Percentiles rank a stretch among this genome's conserved stretches.
Evolutionary conservation across 2,113 vertebrate species (phyloP).

Genomic region (Cygnus atratus): DNA sequence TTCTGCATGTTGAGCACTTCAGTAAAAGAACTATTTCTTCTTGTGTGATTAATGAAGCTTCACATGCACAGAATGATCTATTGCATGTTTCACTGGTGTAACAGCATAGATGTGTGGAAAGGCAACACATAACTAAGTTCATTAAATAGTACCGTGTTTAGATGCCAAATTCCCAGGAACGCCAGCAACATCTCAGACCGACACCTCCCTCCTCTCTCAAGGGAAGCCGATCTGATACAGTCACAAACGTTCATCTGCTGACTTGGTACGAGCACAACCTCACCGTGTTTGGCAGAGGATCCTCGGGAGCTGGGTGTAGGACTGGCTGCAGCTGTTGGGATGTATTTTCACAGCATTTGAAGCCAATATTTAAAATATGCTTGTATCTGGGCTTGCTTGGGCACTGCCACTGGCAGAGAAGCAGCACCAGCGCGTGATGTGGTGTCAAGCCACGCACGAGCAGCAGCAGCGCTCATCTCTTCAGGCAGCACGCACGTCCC

Average conservation of each 20-base stretch:
- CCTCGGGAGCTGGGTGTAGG: neutral
- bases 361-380: neutral
- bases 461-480: neutral
- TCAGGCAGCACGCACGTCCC: fast-evolving
- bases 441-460: neutral
- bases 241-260: neutral
- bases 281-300: neutral
- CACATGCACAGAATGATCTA: neutral
- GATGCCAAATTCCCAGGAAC: neutral
- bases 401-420: neutral
- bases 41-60: neutral
- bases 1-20: neutral
- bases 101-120: neutral
- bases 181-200: neutral
- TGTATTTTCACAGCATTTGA: neutral
- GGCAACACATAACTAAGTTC: neutral
- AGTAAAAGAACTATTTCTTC: neutral
- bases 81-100: neutral
- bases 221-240: neutral
- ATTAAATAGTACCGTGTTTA: neutral
- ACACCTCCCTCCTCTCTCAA: neutral
- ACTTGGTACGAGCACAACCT: neutral
- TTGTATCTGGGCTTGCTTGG: neutral
- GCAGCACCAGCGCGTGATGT: neutral
- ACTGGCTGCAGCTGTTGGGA: neutral